Percentiles rank a stretch among this genome's conserved stretches.
Conservation (phyloP, 53 echinoderm and acorn worm species). For the Apostichopus leukothele region DNA sequence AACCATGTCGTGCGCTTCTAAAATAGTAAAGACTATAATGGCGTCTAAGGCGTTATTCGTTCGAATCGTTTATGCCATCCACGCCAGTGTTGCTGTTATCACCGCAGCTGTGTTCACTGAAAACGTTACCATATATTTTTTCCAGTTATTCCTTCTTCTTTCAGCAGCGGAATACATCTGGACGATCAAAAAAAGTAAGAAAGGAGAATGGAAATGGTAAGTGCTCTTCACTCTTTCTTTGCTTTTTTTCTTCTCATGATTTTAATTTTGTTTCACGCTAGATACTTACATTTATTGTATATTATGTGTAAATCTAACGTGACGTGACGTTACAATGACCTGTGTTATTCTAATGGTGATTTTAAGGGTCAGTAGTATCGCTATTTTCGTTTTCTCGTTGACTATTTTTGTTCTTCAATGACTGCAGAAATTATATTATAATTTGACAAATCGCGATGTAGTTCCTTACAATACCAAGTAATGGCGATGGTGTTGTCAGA, state of each 20-base stretch:
- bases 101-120: slow-evolving; percentile 50
- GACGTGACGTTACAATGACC: no score
- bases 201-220: slow-evolving; percentile 82
- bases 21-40: slow-evolving; percentile 4
- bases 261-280: no score
- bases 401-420: no score
- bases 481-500: no score
- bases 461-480: no score
- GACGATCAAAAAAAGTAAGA: slow-evolving; percentile 62
- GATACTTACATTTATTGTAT: no score
- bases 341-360: no score
- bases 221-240: not conserved
- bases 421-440: no score
- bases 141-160: slow-evolving; percentile 47
- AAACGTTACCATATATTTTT: slow-evolving; percentile 49
- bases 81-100: slow-evolving; percentile 53
- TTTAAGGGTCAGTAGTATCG: no score
- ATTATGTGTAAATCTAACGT: no score
- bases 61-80: slow-evolving; percentile 52
- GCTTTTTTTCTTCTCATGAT: not conserved
- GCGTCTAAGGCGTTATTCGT: slow-evolving; percentile 62
- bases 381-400: no score
- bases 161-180: slow-evolving; percentile 60
- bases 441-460: no score
- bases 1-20: slow-evolving; percentile 12